These are phyloP conservation scores for Dysmachus trigonus DNA, from an alignment of 2,888 invertebrate species.

Conservation along the genomic window DNA sequence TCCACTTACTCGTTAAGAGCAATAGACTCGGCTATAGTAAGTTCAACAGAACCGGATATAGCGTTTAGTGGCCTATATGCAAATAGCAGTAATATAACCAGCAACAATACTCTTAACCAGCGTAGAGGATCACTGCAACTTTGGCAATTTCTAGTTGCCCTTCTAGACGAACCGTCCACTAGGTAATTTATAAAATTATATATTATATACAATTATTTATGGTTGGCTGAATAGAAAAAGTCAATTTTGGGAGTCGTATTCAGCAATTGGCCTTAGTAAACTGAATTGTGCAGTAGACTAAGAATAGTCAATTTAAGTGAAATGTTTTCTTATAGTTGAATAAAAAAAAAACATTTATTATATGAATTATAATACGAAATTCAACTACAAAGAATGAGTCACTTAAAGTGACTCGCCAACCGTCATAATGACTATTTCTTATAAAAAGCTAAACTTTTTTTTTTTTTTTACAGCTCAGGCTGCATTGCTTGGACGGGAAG, in stretches of 20 bases:
- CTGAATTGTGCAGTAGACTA: too few relatives aligned
- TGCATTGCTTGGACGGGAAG: constrained; percentile 95
- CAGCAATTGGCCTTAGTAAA: too few relatives aligned
- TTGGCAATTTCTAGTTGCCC: constrained; percentile 93
- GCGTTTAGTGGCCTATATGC: constrained; percentile 61
- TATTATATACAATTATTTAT: background rate
- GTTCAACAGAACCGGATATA: constrained; percentile 61
- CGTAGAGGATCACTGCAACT: constrained; percentile 88
- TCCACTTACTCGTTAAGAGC: constrained; percentile 60
- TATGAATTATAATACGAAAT: background rate
- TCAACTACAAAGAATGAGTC: background rate
- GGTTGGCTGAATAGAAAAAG: too few relatives aligned
- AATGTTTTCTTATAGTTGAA: background rate
- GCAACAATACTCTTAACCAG: constrained; percentile 64
- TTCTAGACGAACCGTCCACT: constrained; percentile 74
- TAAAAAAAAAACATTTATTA: background rate
- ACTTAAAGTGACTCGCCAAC: too few relatives aligned
- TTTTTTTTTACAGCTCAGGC: constrained; percentile 68
- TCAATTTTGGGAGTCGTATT: too few relatives aligned
- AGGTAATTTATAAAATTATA: constrained; percentile 57
- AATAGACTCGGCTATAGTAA: constrained; percentile 60
- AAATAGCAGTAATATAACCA: constrained; percentile 56
- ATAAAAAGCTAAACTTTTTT: background rate
- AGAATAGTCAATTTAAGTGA: background rate
- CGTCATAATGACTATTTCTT: background rate